phyloP scores from a whole-genome alignment of 1,140 invertebrate species.

The Bombus waltoni region DNA sequence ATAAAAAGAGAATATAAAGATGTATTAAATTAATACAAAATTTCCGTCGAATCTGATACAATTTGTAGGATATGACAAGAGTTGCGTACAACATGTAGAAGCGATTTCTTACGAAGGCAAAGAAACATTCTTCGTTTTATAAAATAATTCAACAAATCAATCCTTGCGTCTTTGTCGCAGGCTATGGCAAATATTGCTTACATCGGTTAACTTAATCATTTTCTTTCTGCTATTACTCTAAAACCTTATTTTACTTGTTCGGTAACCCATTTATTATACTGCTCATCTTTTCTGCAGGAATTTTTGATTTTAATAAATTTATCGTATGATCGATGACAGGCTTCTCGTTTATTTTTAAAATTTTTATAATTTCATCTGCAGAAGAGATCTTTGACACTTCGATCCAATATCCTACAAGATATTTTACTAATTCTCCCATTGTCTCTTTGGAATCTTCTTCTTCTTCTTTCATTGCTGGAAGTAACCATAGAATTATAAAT shows the following conservation, averaged over 20 bases:
- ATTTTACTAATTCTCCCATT: conserved; percentile 55
- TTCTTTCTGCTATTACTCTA: neutral
- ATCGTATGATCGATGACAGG: conserved; percentile 40
- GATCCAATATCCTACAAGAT: conserved; percentile 68
- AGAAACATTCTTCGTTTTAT: neutral
- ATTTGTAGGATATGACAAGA: neutral
- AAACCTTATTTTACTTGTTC: neutral
- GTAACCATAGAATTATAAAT: neutral
- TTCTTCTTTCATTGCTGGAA: conserved; percentile 49
- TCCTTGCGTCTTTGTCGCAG: neutral
- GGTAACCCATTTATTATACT: neutral
- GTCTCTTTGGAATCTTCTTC: conserved; percentile 45
- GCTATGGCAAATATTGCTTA: neutral
- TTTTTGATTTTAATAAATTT: conserved; percentile 48
- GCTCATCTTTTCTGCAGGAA: conserved; percentile 21
- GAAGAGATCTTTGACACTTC: conserved; percentile 58
- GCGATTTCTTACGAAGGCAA: neutral
- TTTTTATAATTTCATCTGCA: conserved; percentile 54
- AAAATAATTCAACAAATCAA: neutral
- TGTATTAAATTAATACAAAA: neutral
- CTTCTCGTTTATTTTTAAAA: conserved; percentile 58
- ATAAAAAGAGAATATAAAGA: neutral
- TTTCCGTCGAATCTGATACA: neutral
- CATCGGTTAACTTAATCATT: neutral
- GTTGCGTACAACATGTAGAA: neutral